Evolutionary conservation across 2,888 invertebrate species (phyloP).

Genomic region (Geophilus truncorum): DNA sequence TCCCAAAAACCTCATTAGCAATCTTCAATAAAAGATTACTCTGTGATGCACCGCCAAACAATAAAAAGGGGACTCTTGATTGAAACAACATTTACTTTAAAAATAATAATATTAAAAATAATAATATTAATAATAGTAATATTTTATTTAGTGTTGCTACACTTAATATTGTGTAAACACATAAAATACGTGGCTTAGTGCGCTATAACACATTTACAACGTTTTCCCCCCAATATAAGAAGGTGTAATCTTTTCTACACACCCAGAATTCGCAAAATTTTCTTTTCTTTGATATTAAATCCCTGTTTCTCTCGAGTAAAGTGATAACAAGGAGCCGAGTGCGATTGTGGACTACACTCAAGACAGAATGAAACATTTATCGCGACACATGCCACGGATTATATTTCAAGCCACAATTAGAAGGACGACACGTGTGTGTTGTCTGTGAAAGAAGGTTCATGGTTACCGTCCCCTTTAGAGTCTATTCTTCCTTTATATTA

Average conservation of each 20-base stretch:
- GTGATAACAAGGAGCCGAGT: background rate
- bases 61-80: no score
- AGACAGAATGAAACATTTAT: background rate
- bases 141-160: no score
- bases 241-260: no score
- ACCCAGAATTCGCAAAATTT: background rate
- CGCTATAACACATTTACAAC: no score
- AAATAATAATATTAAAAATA: no score
- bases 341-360: background rate
- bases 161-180: no score
- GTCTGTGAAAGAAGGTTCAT: background rate
- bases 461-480: background rate
- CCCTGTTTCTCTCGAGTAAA: background rate
- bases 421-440: background rate
- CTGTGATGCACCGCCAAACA: no score
- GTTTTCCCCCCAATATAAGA: no score
- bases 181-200: no score
- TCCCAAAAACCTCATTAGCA: background rate
- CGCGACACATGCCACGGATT: constrained; percentile 4
- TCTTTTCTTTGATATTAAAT: background rate
- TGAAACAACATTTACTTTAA: background rate
- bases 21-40: no score
- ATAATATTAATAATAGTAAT: no score
- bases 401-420: constrained; percentile 16
- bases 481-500: constrained; percentile 4